Base-by-base conservation (phyloP, 1,140 invertebrate species). In the Manduca sexta region DNA sequence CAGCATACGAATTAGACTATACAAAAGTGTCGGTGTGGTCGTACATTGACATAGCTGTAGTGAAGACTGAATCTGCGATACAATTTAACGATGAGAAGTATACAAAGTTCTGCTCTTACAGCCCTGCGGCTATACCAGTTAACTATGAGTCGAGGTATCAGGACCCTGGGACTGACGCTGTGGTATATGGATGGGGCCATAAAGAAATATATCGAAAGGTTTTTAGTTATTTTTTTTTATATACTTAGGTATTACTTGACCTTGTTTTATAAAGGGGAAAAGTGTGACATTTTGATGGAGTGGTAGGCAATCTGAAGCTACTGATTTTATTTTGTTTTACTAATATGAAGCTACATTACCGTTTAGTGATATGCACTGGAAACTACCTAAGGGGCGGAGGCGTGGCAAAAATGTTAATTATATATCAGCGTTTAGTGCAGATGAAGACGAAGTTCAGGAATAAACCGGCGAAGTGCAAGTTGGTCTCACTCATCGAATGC, bases 171-270 rank as follows among this genome's bases (percentile, higher is more conserved):
- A 38, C 31, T 3, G 56, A 70, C 34, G 67, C 58, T 3, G 38
- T 70, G 0, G 50, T 65, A 4, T 16, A 70, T n/a, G 72, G 72
- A 12, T 75, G 69, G 69, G 71, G 71, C 0, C 67, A 68, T 39
- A 13, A 13, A 5, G 31, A 29, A 0, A 54, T 51, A 45, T 72
- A 58, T 60, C 16, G 66, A 40, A 13, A 33, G 37, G 67, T 68
- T 55, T 49, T 16, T 44, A 43, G 44, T n/a, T 59, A 50, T 21
- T 13, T 60, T 8, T 13, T 60, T 7, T 46, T 45, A 45, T n/a
- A n/a, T 11, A 35, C 0, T 35, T 5, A 5, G 8, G n/a, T 7
- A 14, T n/a, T 5, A n/a, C n/a, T 35, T 34, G 11, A 12, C n/a
- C n/a, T n/a, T n/a, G n/a, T n/a, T n/a, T n/a, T n/a, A n/a, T n/a